Conservation (phyloP, 2,888 invertebrate genomes). For the Melinaea marsaeus region DNA sequence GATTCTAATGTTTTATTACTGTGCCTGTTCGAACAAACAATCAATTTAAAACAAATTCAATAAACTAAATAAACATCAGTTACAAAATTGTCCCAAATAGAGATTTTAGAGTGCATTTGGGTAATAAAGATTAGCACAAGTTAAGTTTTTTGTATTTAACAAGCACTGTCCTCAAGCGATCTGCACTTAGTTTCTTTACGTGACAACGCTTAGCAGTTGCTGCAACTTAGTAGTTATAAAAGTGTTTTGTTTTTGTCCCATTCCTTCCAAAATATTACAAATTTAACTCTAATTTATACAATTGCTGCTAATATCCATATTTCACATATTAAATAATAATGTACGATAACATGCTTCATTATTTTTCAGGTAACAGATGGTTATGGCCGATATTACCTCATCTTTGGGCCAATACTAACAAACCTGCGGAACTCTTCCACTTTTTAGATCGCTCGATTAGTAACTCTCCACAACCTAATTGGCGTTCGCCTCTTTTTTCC, state of each 20-base stretch:
- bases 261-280: no score
- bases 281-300: no score
- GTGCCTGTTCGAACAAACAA: no score
- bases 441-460: conserved; percentile 64
- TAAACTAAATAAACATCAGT: no score
- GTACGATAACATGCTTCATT: no score
- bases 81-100: no score
- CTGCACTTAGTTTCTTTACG: conserved; percentile 11
- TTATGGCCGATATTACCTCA: conserved; percentile 81
- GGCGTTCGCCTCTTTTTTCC: conserved; percentile 76
- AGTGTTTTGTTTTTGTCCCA: not conserved
- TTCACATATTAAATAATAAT: no score
- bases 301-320: no score
- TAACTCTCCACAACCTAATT: conserved; percentile 57
- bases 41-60: no score
- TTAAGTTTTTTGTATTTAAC: not conserved
- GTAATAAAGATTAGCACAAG: no score
- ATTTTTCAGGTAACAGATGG: conserved; percentile 75
- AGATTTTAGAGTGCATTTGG: no score
- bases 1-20: no score
- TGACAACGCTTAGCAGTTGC: conserved; percentile 2
- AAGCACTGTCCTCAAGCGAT: conserved; percentile 5
- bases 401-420: conserved; percentile 80
- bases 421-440: conserved; percentile 53
- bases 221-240: not conserved